These are phyloP conservation scores for Anseranas semipalmata DNA, from an alignment of 2,113 vertebrate genomes.

Conservation along the genomic window DNA sequence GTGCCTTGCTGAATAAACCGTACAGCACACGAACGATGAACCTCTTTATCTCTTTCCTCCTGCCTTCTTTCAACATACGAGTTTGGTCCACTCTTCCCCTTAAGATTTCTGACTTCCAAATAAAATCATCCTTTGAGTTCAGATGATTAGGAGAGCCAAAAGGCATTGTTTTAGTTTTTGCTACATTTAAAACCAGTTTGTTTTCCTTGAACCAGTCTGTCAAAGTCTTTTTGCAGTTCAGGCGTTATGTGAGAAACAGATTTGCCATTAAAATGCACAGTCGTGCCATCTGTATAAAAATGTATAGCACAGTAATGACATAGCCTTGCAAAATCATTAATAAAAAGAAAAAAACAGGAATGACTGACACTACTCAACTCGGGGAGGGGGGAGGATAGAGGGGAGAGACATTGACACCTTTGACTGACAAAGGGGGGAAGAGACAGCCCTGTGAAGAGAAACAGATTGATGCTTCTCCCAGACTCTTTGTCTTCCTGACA, in stretches of 20 bases:
- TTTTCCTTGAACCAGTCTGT: constrained; percentile 88
- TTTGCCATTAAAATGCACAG: constrained; percentile 89
- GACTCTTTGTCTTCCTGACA: constrained; percentile 78
- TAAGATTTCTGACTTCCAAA: constrained; percentile 69
- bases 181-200: constrained; percentile 87
- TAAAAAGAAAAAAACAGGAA: constrained; percentile 82
- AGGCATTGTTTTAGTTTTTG: constrained; percentile 88
- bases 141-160: constrained; percentile 82
- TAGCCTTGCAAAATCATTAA: constrained; percentile 85
- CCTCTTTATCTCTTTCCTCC: not conserved
- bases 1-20: not conserved
- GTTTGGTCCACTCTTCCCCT: constrained; percentile 46
- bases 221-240: constrained; percentile 89
- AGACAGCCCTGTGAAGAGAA: constrained; percentile 81
- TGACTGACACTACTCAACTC: constrained; percentile 83
- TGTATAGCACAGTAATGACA: constrained; percentile 85
- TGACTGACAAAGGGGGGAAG: constrained; percentile 76
- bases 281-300: constrained; percentile 86
- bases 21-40: not conserved
- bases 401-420: constrained; percentile 75
- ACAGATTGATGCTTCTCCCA: constrained; percentile 80
- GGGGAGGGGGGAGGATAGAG: constrained; percentile 74
- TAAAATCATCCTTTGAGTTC: constrained; percentile 80
- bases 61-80: constrained; percentile 16
- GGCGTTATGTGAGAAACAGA: constrained; percentile 88